These are phyloP conservation scores for Manduca sexta DNA, from an alignment of 1,140 invertebrate genomes.

Conservation along the genomic window DNA sequence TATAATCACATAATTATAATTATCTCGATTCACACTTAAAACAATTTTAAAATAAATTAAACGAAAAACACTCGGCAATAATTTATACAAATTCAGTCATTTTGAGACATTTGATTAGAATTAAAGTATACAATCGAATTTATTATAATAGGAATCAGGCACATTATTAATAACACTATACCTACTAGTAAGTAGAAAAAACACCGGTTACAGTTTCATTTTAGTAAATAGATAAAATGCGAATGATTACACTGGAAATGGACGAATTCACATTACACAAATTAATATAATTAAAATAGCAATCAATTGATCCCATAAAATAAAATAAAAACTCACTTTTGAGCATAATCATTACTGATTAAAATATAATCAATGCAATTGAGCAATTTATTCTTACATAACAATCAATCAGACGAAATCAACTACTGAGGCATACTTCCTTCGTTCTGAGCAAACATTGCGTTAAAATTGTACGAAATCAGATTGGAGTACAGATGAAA, in stretches of 20 bases:
- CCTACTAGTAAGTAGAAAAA: slow-evolving; percentile 46
- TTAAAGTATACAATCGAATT: slow-evolving; percentile 66
- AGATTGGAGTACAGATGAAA: neutral
- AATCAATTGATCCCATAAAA: slow-evolving; percentile 43
- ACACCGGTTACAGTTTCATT: slow-evolving; percentile 23
- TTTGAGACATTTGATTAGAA: slow-evolving; percentile 68
- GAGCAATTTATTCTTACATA: slow-evolving; percentile 52
- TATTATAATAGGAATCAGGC: slow-evolving; percentile 71
- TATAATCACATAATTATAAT: slow-evolving; percentile 72
- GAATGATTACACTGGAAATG: slow-evolving; percentile 24
- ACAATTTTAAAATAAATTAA: slow-evolving; percentile 70
- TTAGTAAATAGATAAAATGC: slow-evolving; percentile 17
- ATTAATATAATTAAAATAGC: slow-evolving; percentile 22
- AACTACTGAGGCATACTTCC: slow-evolving; percentile 35
- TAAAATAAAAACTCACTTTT: slow-evolving; percentile 52
- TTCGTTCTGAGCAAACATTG: slow-evolving; percentile 12
- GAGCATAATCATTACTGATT: slow-evolving; percentile 55
- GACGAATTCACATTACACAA: slow-evolving; percentile 38
- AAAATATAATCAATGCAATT: slow-evolving; percentile 55
- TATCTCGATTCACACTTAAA: slow-evolving; percentile 69
- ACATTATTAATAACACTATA: slow-evolving; percentile 60
- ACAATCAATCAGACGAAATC: slow-evolving; percentile 26
- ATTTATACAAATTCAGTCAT: slow-evolving; percentile 70
- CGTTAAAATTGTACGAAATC: neutral
- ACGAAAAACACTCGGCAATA: slow-evolving; percentile 66